Evolutionary conservation across 2,888 invertebrate genomes (phyloP), one percentile per base, ranked within the genome.

Genomic region (Orchestes rusci): DNA sequence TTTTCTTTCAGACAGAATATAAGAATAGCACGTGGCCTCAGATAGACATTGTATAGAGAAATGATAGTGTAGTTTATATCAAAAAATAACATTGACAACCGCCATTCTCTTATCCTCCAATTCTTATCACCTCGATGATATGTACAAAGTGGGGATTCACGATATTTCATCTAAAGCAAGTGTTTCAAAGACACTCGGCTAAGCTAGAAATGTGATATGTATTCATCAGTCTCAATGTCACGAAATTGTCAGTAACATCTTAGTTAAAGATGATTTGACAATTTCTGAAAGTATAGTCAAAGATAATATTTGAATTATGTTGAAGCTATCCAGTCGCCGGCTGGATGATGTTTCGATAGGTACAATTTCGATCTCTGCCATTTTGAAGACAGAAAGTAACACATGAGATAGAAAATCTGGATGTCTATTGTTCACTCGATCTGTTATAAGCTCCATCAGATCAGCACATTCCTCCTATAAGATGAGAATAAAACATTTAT

Each of bases 301-400:
- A 12, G 18, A 15, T 28, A 29, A 15, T 32, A 44, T 13, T 23
- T 39, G 35, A 16, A 34, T 42, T 10, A 16, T 16, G 23, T 32
- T 38, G 27, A 34, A 42, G 31, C 27, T 31, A 18, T 28, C 16
- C 16, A 23, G 20, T 17, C 40, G 29, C 10, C 33, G 20, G 8
- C 58, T 59, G 19, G 64, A 60, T 31, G 77, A 77, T 3, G 77
- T 73, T 20, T 82, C 80, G 16, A 88, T 84, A 69, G 87, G 81
- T 53, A 87, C 81, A 39, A 89, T 84, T 69, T 90, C 89, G 40
- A 91, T 89, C 73, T 90, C 90, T 40, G 90, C 90, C 74, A 91
- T 86, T 73, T 91, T 91, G 73, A 91, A 87, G 67, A 91, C 89
- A 56, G 91, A 91, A 45, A 91, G 76, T 27, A 90, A 75, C 48